Evolutionary conservation across 2,797 vertebrate species (phyloP), one percentile per base, ranked within the genome.

Genomic region (Thaleichthys pacificus): DNA sequence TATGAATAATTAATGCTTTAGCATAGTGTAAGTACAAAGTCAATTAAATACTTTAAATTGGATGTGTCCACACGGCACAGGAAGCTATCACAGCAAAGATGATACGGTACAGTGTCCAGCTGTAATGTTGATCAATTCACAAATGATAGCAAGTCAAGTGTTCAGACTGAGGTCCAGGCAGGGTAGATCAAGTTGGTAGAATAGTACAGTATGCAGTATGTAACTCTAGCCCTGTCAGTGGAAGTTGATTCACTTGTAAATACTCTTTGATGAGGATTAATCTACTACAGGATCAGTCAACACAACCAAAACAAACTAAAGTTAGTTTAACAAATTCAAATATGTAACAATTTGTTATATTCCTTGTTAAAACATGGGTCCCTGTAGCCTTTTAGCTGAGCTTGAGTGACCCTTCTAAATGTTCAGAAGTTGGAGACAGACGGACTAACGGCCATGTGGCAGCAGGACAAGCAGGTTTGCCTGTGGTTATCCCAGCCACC

Each of bases 381-480:
- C 49, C 26, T 49, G 17, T 11, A 24, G 8, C 32, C 26, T n/a
- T 71, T 54, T 61, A 42, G 32, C 51, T 21, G 51, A 58, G 14
- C 54, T 26, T 8, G 61, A 26, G n/a, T 63, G 17, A 69, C 15
- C 22, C 68, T 5, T 66, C 38, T 22, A 66, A 21, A 49, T 51
- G 49, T 30, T 12, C 26, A 56, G 26, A 21, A 15, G 19, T 78
- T 17, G 60, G 67, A 0, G 60, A 67, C 0, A 6, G 63, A 26
- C 38, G 61, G 75, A 66, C 77, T 72, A 30, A 68, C 72, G 68
- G 35, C 70, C 74, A 80, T 75, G 86, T 84, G 79, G 73, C 74
- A 69, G 58, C 28, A 21, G 68, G 68, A 77, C 73, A 42, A 68
- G 62, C 32, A 28, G 73, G 77, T 78, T 68, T 77, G 76, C 78